Conservation (phyloP, 2,113 vertebrate genomes). For the Regulus satrapa region DNA sequence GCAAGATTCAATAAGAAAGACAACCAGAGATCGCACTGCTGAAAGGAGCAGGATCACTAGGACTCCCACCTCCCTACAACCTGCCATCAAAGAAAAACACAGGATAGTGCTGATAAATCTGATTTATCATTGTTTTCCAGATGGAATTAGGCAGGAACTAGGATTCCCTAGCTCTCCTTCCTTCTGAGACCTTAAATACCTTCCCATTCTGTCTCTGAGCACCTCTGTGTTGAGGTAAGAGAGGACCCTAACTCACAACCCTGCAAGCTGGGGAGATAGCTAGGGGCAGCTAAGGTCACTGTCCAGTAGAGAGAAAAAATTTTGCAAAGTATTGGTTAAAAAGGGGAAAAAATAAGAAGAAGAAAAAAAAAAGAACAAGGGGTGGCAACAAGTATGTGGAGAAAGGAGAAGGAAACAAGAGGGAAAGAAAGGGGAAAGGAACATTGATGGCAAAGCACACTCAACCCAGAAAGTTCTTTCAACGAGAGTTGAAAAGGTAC, state of each 20-base stretch:
- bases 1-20: neutral
- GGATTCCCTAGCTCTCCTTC: no score
- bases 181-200: neutral
- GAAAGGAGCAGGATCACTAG: neutral
- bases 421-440: neutral
- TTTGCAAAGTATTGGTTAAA: neutral
- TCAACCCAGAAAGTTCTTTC: neutral
- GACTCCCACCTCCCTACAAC: neutral
- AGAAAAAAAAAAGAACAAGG: neutral
- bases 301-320: neutral
- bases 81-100: neutral
- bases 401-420: neutral
- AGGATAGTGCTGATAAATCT: neutral
- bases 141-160: neutral
- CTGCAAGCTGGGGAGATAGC: neutral
- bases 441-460: neutral
- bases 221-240: neutral
- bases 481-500: neutral
- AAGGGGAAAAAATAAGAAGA: neutral
- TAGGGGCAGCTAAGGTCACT: neutral
- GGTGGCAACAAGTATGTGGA: neutral
- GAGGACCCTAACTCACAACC: neutral
- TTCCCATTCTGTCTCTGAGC: neutral
- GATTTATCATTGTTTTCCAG: neutral
- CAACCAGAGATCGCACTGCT: rapidly evolving